Base-by-base conservation (phyloP, 2,888 invertebrate species). In the Agrochola litura region DNA sequence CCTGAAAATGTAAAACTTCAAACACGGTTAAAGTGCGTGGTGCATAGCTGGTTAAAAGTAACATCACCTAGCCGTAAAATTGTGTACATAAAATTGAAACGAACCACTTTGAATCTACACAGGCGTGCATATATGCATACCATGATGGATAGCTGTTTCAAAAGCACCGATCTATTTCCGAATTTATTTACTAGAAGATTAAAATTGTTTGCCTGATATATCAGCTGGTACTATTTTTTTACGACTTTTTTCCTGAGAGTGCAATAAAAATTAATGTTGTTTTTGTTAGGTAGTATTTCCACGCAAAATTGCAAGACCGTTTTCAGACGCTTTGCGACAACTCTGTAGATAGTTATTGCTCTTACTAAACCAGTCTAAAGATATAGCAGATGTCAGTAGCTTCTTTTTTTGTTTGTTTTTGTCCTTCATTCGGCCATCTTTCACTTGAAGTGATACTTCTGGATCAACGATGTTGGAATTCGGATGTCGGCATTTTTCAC, bases 91-190 rank as follows among this genome's bases (percentile, higher is more conserved):
- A 61, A 41, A 30, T 5, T 60, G 41, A 60, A 67, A 61, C 9
- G 22, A 52, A 58, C 58, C 82, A 46, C 10, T 69, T 60, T 70
- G 54, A 83, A 71, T 63, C 37, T 65, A 73, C 46, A 67, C 85
- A 85, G 64, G 68, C 84, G 85, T 58, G 72, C 43, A 73, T 76
- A 76, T 85, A 84, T 81, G 52, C 56, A 41, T 64, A 41, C 19
- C 46, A 25, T 77, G 64, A 75, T 73, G 12, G 67, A 85, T 78
- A 3, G 46, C 22, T 76, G 25, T 75, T 76, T 81, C 25, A 76
- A 76, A 73, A 74, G 37, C 58, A 37, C 8, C 49, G 60, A 56
- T 72, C 6, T 68, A n/a, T 54, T 71, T 82, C 19, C 37, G 54
- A 72, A 61, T 54, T 54, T 71, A 64, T 77, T 68, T 52, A 60